Evolutionary conservation across 2,888 invertebrate species (phyloP).

Genomic region (Esperia sulphurella): DNA sequence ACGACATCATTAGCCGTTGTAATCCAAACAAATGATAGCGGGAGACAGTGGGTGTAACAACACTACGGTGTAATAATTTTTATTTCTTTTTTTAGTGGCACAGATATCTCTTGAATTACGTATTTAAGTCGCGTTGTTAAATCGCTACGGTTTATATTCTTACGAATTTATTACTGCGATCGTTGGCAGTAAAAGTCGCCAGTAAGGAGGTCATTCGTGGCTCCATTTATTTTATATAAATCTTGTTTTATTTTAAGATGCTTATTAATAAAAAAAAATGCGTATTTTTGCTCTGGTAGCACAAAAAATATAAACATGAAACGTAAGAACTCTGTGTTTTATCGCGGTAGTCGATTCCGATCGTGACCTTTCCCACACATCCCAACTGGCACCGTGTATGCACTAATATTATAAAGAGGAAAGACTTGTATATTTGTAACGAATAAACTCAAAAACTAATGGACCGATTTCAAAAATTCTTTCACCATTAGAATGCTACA

Average conservation of each 20-base stretch:
- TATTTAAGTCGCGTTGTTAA: background rate
- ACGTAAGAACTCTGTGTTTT: background rate
- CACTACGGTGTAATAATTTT: background rate
- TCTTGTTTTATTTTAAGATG: constrained; percentile 13
- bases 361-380: background rate
- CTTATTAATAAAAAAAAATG: constrained; percentile 11
- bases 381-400: no score
- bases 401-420: no score
- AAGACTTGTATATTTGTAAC: no score
- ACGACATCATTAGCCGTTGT: background rate
- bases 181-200: constrained; percentile 52
- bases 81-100: constrained; percentile 7
- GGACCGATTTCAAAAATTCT: no score
- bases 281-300: constrained; percentile 5
- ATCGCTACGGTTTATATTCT: constrained; percentile 18
- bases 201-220: constrained; percentile 56
- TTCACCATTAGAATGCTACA: no score
- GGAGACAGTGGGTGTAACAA: background rate
- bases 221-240: constrained; percentile 16
- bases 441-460: no score
- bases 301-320: constrained; percentile 8
- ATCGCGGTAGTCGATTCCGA: background rate
- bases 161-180: constrained; percentile 57
- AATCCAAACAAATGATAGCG: background rate
- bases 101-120: constrained; percentile 13